phyloP scores from a whole-genome alignment of 2,113 vertebrate genomes.

The Columba livia region DNA sequence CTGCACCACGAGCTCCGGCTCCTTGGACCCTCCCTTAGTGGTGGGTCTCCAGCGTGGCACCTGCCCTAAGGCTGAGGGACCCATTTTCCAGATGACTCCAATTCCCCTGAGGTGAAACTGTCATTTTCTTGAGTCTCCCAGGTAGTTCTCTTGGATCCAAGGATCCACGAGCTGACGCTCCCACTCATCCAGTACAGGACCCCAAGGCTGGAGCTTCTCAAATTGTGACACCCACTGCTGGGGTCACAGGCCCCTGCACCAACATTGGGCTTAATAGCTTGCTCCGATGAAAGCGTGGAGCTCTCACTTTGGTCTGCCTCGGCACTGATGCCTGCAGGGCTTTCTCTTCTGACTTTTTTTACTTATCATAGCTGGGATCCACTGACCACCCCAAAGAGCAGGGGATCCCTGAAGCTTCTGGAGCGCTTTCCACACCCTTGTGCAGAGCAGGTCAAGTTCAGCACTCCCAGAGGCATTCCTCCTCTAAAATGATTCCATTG shows the following conservation, averaged over 20 bases:
- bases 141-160: background rate
- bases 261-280: background rate
- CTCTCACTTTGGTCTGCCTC: background rate
- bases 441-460: background rate
- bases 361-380: background rate
- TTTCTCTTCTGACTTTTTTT: background rate
- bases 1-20: background rate
- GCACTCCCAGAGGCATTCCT: background rate
- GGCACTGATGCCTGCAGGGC: background rate
- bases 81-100: background rate
- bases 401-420: background rate
- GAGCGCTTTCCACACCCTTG: background rate
- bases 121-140: background rate
- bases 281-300: background rate
- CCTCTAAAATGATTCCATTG: background rate
- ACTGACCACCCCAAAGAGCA: background rate
- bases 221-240: background rate
- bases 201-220: background rate
- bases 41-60: background rate
- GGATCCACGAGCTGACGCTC: background rate
- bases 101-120: background rate
- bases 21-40: background rate
- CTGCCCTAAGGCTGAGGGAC: background rate
- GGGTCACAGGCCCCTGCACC: background rate
- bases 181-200: background rate